Conservation (phyloP, 2,888 invertebrate genomes). For the Eueremaeus valkanovi region DNA sequence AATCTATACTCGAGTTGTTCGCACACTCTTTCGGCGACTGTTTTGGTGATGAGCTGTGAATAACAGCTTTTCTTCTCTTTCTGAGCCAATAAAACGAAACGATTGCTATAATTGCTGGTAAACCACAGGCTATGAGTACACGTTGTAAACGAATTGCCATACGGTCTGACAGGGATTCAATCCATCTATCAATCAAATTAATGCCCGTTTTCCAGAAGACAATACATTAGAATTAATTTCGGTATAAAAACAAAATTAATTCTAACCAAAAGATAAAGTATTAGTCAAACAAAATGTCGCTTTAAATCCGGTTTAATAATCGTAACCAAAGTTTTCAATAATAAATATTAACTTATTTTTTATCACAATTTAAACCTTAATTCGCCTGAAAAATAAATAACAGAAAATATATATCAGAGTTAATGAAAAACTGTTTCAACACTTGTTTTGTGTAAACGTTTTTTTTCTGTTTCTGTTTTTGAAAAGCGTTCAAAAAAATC, state of each 20-base stretch:
- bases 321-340: too few relatives aligned
- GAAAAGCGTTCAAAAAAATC: too few relatives aligned
- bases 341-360: neutral
- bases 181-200: neutral
- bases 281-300: too few relatives aligned
- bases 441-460: neutral
- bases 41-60: neutral
- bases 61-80: constrained; percentile 16
- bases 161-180: constrained; percentile 4
- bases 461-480: too few relatives aligned
- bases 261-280: neutral
- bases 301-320: too few relatives aligned
- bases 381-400: neutral
- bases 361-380: neutral
- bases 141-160: constrained; percentile 29
- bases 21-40: neutral
- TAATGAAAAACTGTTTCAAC: neutral
- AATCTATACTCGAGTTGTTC: neutral
- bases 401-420: neutral
- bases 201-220: neutral
- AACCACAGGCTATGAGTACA: constrained; percentile 29
- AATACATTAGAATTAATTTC: neutral
- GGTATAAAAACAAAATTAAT: neutral
- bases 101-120: constrained; percentile 18
- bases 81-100: constrained; percentile 24